Evolutionary conservation across 2,888 invertebrate genomes (phyloP).

Genomic region (Entomobrya proxima): DNA sequence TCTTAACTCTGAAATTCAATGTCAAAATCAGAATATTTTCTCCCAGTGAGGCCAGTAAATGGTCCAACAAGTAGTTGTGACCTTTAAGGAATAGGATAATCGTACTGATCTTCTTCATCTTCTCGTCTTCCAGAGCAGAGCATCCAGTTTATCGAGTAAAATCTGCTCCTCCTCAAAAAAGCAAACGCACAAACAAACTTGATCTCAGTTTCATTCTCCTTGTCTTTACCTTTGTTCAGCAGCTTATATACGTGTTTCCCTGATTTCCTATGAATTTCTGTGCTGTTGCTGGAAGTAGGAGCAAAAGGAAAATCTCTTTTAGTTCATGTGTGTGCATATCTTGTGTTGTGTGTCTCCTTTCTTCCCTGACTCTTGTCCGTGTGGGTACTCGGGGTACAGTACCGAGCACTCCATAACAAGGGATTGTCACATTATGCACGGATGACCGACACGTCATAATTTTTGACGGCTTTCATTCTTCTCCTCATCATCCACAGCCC

Average conservation of each 20-base stretch:
- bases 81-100: neutral
- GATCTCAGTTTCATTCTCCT: neutral
- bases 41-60: neutral
- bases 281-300: no score
- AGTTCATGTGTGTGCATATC: no score
- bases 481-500: neutral
- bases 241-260: neutral
- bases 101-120: neutral
- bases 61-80: slow-evolving; percentile 33
- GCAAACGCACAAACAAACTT: neutral
- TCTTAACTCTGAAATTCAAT: neutral
- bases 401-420: neutral
- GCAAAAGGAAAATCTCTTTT: no score
- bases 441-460: slow-evolving; percentile 68
- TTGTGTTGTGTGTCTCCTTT: no score
- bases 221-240: neutral
- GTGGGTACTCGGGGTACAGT: no score
- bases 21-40: neutral
- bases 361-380: neutral
- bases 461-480: slow-evolving; percentile 63
- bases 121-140: no score
- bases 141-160: neutral
- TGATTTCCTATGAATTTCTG: no score
- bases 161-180: slow-evolving; percentile 25
- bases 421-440: slow-evolving; percentile 62